Evolutionary conservation across 1,140 invertebrate genomes (phyloP).

Genomic region (Halictus rubicundus): DNA sequence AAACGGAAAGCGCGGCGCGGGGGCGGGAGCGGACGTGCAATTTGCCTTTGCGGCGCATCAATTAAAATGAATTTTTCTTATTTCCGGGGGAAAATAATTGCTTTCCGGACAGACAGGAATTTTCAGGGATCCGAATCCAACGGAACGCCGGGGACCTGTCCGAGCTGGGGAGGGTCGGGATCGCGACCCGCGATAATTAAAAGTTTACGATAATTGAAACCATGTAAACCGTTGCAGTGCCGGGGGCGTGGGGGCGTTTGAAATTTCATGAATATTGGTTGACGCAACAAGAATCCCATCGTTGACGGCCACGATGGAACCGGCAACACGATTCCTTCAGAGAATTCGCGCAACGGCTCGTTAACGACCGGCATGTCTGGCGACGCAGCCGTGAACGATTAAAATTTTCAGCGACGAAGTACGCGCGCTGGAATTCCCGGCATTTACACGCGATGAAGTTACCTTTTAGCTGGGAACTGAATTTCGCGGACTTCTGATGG

Average conservation of each 20-base stretch:
- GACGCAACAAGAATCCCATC: background rate
- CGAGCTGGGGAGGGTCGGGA: too few species aligned
- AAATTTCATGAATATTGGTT: slow-evolving; percentile 25
- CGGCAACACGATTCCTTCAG: too few species aligned
- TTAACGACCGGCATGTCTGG: too few species aligned
- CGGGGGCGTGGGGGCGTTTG: background rate
- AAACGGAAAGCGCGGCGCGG: too few species aligned
- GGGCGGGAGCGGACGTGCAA: too few species aligned
- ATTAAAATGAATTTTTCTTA: background rate
- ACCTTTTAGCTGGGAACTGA: too few species aligned
- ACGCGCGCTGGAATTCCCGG: background rate
- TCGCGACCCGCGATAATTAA: slow-evolving; percentile 36
- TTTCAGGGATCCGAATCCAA: background rate
- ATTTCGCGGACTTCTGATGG: background rate
- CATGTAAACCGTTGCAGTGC: background rate
- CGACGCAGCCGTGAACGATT: too few species aligned
- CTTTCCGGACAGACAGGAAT: background rate
- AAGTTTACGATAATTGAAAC: slow-evolving; percentile 39
- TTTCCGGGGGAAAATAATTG: slow-evolving; percentile 8
- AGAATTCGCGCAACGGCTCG: too few species aligned
- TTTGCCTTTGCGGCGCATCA: background rate
- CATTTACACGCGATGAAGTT: too few species aligned
- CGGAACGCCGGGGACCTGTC: too few species aligned
- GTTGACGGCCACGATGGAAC: background rate
- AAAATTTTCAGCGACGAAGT: background rate